Conservation (phyloP, 2,113 vertebrate genomes). For the Dicentrarchus labrax region DNA sequence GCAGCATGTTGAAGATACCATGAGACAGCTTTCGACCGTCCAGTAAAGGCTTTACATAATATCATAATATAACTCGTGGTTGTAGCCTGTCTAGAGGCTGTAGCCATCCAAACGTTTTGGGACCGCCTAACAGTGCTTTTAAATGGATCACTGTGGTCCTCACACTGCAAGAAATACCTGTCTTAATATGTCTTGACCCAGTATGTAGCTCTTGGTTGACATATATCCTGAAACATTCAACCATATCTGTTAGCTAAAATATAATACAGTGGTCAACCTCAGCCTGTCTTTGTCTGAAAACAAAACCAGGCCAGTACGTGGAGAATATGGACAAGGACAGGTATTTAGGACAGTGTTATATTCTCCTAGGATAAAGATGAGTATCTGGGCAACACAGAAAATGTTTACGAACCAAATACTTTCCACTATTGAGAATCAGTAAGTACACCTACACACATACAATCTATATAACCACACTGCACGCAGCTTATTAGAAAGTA, state of each 20-base stretch:
- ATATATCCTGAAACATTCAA: background rate
- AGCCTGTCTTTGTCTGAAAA: background rate
- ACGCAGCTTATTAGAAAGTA: background rate
- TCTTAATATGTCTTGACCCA: background rate
- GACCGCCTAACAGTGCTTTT: background rate
- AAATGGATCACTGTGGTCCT: background rate
- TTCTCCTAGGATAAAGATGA: conserved; percentile 38
- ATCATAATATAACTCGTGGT: background rate
- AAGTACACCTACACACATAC: conserved; percentile 3
- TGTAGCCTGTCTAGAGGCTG: background rate
- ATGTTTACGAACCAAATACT: conserved; percentile 53
- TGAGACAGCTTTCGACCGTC: conserved; percentile 23
- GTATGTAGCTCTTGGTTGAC: background rate
- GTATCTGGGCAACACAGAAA: conserved; percentile 29
- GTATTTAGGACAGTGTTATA: conserved; percentile 21
- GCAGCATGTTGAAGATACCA: conserved; percentile 37
- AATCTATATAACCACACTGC: background rate
- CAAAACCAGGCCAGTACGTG: conserved; percentile 13
- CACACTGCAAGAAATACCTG: background rate
- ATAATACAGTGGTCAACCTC: background rate
- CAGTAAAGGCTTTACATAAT: conserved; percentile 52
- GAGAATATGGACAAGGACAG: conserved; percentile 13
- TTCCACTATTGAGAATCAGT: conserved; percentile 46
- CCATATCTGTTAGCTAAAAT: background rate
- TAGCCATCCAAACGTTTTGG: background rate